phyloP scores from a whole-genome alignment of 2,113 vertebrate species.

The Agapornis roseicollis region DNA sequence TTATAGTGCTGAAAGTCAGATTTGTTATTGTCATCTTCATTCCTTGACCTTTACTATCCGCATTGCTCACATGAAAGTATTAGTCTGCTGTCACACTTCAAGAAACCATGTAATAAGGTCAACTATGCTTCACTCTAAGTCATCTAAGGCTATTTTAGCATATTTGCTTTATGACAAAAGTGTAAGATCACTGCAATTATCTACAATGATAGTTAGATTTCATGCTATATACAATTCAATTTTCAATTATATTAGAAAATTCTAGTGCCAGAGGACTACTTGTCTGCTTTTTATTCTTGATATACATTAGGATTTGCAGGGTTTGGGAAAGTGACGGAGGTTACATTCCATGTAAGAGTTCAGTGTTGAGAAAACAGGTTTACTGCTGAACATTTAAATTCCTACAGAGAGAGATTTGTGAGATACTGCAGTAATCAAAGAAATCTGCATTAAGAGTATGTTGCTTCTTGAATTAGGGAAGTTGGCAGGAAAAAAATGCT shows the following conservation, averaged over 20 bases:
- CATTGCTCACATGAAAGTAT: conserved; percentile 31
- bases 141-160: background rate
- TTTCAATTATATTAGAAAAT: conserved; percentile 11
- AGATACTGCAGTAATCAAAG: background rate
- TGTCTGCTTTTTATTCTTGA: background rate
- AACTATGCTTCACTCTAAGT: background rate
- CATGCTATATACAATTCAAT: background rate
- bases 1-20: background rate
- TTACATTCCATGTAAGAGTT: background rate
- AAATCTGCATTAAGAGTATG: conserved; percentile 14
- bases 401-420: background rate
- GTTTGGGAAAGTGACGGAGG: background rate
- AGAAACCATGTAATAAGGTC: conserved; percentile 35
- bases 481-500: background rate
- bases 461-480: background rate
- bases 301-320: background rate
- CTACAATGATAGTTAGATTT: background rate
- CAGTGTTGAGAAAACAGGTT: background rate
- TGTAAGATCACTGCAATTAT: conserved; percentile 38
- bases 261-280: background rate
- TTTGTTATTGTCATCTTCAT: conserved; percentile 39
- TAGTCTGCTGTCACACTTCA: conserved; percentile 26
- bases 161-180: conserved; percentile 22
- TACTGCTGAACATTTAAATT: background rate
- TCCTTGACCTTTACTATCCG: conserved; percentile 23